Evolutionary conservation across 1,140 invertebrate genomes (phyloP), one percentile per base, ranked within the genome.

Genomic region (Plodia interpunctella): DNA sequence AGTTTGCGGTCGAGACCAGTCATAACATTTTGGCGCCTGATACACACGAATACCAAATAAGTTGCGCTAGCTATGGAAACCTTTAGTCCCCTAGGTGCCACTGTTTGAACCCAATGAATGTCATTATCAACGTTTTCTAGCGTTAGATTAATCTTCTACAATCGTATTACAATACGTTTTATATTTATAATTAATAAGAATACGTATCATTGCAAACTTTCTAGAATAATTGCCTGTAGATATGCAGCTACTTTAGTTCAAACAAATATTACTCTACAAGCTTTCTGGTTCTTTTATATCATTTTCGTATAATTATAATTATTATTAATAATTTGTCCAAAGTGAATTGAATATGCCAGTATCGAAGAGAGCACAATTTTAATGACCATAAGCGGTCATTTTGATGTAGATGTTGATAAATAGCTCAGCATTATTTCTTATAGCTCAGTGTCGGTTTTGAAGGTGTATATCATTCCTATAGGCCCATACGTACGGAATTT

Each of bases 21-120:
- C 62, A 63, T 75, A 77, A 78, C 74, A 79, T 72, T 86, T 83
- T 77, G 78, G 77, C 74, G 68, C 68, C 70, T 76, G 63, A 76
- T 73, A 67, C 65, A 61, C 66, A 62, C 44, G 53, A 66, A 68
- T 76, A 78, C 79, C 70, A 76, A 77, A 83, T 83, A 70, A 72
- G 66, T 81, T 84, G 79, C 62, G 82, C 79, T 81, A 56, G 60
- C 66, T 68, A 69, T 59, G 70, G 68, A 62, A 53, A 49, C 53
- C 35, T 18, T 55, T 38, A 5, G n/a, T 55, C 57, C 19, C 10
- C 38, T 44, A 17, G 38, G 38, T 44, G n/a, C 38, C 9, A 32
- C 5, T 44, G 38, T 1, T 15, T 44, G 38, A 17, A 17, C n/a
- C 5, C 38, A 44, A 44, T 13, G 4, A 35, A 44, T 17, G 8